Percentiles rank a stretch among this genome's conserved stretches.
phyloP scores from a whole-genome alignment of 2,113 vertebrate genomes.

The Laterallus jamaicensis region DNA sequence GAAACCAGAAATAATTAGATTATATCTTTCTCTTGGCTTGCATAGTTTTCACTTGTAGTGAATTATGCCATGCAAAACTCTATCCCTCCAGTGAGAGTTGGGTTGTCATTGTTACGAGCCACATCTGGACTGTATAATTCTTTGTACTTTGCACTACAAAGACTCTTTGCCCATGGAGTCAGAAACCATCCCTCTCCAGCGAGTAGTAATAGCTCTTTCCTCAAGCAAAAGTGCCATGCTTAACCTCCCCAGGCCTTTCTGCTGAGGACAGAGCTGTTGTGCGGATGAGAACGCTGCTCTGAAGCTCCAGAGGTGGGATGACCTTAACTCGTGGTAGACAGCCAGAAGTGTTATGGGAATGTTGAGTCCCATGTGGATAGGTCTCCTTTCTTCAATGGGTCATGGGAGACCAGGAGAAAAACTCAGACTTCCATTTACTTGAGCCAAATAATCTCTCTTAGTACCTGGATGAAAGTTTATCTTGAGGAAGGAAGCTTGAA shows the following conservation, averaged over 20 bases:
- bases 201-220: neutral
- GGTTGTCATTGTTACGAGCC: constrained; percentile 39
- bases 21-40: constrained; percentile 28
- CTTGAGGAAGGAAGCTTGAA: neutral
- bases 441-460: neutral
- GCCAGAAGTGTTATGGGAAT: neutral
- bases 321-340: neutral
- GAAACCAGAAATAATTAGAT: constrained; percentile 57
- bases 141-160: constrained; percentile 5
- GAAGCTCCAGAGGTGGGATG: neutral
- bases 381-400: neutral
- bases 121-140: constrained; percentile 38
- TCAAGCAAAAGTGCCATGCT: neutral
- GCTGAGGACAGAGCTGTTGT: neutral
- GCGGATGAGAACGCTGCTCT: neutral
- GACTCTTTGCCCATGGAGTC: neutral
- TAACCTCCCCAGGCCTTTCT: neutral
- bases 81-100: constrained; percentile 47
- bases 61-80: constrained; percentile 50
- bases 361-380: neutral
- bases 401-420: neutral
- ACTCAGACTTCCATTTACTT: neutral
- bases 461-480: neutral
- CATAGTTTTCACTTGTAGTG: constrained; percentile 27
- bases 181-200: neutral